Percentiles rank a stretch among this genome's conserved stretches.
Conservation (phyloP, 2,888 invertebrate species). For the Raillietiella orientalis region DNA sequence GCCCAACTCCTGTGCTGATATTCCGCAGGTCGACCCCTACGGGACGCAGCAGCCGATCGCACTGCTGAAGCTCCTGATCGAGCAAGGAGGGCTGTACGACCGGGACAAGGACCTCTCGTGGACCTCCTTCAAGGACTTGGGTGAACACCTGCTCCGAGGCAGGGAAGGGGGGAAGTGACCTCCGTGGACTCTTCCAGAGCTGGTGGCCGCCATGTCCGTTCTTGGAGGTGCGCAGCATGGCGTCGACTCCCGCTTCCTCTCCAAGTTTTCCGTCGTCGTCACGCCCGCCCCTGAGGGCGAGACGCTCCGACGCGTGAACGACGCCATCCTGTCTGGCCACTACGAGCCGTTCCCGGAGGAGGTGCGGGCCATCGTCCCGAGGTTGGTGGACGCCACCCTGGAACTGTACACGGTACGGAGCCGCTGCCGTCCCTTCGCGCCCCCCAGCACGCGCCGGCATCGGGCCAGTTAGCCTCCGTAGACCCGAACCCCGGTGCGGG, state of each 20-base stretch:
- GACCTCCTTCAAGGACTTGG: slow-evolving; percentile 52
- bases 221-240: slow-evolving; percentile 67
- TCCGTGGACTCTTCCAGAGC: slow-evolving; percentile 19
- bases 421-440: too few species aligned
- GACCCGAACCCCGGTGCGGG: too few species aligned
- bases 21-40: slow-evolving; percentile 27
- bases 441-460: too few species aligned
- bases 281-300: slow-evolving; percentile 45
- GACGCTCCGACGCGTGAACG: slow-evolving; percentile 46
- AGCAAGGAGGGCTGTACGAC: slow-evolving; percentile 61
- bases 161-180: too few species aligned
- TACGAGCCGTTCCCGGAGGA: slow-evolving; percentile 29
- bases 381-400: slow-evolving; percentile 41
- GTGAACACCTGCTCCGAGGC: slow-evolving; percentile 10
- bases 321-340: slow-evolving; percentile 46
- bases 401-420: slow-evolving; percentile 34
- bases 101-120: slow-evolving; percentile 59
- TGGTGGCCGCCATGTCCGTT: slow-evolving; percentile 50
- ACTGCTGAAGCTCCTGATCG: slow-evolving; percentile 55
- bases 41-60: slow-evolving; percentile 85
- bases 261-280: slow-evolving; percentile 60
- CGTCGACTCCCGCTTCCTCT: slow-evolving; percentile 64
- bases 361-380: slow-evolving; percentile 25
- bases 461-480: too few species aligned
- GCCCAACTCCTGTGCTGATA: too few species aligned